Base-by-base conservation (phyloP, 2,797 vertebrate species). In the Ctenopoma kingsleyae region DNA sequence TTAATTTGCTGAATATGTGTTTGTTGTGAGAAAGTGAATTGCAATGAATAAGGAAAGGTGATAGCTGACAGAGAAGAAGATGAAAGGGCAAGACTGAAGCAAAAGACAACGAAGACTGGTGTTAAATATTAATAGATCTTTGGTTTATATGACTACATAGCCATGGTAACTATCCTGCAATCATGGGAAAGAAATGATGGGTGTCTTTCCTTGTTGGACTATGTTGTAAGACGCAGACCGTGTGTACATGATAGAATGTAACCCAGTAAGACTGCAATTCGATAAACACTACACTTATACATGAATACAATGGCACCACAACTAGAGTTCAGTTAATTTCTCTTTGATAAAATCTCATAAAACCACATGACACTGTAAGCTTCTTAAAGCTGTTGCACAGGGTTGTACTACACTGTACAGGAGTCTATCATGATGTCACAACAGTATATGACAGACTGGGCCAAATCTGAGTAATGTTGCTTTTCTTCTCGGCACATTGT, bases 101-200 rank as follows among this genome's bases (percentile, higher is more conserved):
- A 61, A 40, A 49, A 72, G 81, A 83, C 83, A 82, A 76, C 49
- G 41, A 36, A 43, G 67, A 59, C 36, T 67, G 60, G 58, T 78
- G 87, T 86, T 76, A 82, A 82, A 82, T 84, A 85, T 90, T 81
- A 70, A 89, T 86, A 75, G 59, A 69, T 65, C 66, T 83, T 81
- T 75, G 59, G 43, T 56, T 86, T 81, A 74, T 86, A 73, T 71
- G 80, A 58, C 80, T 66, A 3, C 53, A 80, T 51, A 69, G 38
- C 75, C 71, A 74, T 61, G 48, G 78, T 55, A 51, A 74, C 69
- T 67, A 47, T 74, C 74, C 54, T 74, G n/a, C 53, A 58, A 47
- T 74, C 64, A 40, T 25, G 38, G 22, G 22, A 57, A 36, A 73
- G 62, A 63, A 67, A 83, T 71, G 83, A 74, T 65, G 35, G 50